phyloP scores from a whole-genome alignment of 2,113 vertebrate genomes.

The Takifugu bimaculatus region DNA sequence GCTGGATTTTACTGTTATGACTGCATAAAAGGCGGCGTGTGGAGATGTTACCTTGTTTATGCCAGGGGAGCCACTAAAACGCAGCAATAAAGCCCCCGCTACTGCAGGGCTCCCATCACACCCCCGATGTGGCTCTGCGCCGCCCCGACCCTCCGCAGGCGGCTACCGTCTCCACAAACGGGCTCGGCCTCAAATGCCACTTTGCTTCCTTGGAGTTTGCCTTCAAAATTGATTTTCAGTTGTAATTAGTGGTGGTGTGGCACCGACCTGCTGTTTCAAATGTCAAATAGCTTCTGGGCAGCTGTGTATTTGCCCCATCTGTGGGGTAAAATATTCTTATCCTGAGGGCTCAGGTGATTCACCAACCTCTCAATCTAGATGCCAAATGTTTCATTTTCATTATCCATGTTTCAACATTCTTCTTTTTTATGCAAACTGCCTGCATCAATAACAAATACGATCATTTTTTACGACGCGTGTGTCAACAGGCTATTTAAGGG shows the following conservation, averaged over 20 bases:
- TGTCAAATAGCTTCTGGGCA: constrained; percentile 4
- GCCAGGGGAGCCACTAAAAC: constrained; percentile 11
- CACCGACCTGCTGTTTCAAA: constrained; percentile 1
- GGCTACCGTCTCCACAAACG: constrained; percentile 22
- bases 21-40: background rate
- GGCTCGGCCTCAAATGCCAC: background rate
- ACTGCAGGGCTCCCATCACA: constrained; percentile 29
- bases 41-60: constrained; percentile 15
- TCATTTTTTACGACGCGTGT: too few relatives aligned
- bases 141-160: constrained; percentile 7
- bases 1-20: background rate
- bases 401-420: too few relatives aligned
- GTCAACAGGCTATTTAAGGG: too few relatives aligned
- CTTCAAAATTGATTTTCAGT: background rate
- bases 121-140: constrained; percentile 13
- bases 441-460: too few relatives aligned
- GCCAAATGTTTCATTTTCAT: too few relatives aligned
- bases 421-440: too few relatives aligned
- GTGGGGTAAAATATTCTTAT: too few relatives aligned
- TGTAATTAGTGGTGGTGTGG: background rate
- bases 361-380: too few relatives aligned
- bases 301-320: too few relatives aligned
- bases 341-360: too few relatives aligned
- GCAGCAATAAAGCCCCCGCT: constrained; percentile 25
- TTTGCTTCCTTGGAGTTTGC: background rate